phyloP scores from a whole-genome alignment of 2,888 invertebrate genomes.

The Norana najaformis region DNA sequence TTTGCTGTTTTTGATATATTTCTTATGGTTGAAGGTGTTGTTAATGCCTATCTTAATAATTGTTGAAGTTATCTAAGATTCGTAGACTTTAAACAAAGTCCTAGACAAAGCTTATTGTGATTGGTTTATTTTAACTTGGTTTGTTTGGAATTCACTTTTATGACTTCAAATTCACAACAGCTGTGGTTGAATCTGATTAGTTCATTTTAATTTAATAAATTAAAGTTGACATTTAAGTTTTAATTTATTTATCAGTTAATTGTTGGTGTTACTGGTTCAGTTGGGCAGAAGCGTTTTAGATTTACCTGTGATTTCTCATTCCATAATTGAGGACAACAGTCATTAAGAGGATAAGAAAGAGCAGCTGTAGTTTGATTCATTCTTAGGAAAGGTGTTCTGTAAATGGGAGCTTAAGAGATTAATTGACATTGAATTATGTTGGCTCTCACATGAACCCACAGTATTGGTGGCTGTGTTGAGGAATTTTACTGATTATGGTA shows the following conservation, averaged over 20 bases:
- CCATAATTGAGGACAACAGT: neutral
- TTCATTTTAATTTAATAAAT: neutral
- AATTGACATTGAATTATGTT: neutral
- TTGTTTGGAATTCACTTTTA: neutral
- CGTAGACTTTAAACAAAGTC: neutral
- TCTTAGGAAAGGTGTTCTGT: neutral
- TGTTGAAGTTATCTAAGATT: neutral
- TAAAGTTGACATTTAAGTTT: neutral
- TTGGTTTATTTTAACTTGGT: neutral
- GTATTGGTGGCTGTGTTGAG: too few species aligned
- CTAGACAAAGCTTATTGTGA: neutral
- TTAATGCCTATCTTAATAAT: neutral
- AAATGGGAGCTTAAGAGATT: neutral
- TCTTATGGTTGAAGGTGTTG: neutral
- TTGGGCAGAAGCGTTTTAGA: neutral
- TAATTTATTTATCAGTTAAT: neutral
- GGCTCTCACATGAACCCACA: neutral
- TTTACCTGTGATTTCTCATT: neutral
- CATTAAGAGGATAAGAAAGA: neutral
- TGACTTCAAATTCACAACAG: neutral
- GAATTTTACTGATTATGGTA: too few species aligned
- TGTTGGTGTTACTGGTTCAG: neutral
- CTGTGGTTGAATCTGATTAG: neutral
- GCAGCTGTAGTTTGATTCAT: neutral
- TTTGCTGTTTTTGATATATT: neutral